Percentiles rank a stretch among this genome's conserved stretches.
Conservation (phyloP, 2,888 invertebrate species). For the Crocallis elinguaria region DNA sequence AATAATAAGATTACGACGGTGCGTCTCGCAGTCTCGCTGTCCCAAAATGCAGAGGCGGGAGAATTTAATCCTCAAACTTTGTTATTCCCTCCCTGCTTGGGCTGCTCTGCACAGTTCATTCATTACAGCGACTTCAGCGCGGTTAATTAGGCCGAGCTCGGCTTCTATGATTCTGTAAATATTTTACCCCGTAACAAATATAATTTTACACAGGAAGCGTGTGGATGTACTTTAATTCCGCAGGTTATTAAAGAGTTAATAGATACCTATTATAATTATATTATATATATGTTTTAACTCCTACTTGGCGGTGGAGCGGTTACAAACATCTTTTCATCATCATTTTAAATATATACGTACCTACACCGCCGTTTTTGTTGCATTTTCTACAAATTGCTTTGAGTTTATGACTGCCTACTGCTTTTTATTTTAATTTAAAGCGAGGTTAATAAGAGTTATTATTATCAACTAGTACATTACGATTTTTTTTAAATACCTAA, state of each 20-base stretch:
- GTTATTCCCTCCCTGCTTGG: background rate
- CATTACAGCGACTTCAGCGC: slow-evolving; percentile 9
- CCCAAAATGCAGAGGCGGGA: slow-evolving; percentile 2
- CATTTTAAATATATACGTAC: no score
- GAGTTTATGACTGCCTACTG: no score
- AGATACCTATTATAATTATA: background rate
- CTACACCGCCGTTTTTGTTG: no score
- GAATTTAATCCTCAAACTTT: slow-evolving; percentile 10
- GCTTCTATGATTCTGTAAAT: slow-evolving; percentile 19
- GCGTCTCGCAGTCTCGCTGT: background rate
- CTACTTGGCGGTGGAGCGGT: no score
- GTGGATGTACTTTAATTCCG: slow-evolving; percentile 10
- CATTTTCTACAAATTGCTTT: no score
- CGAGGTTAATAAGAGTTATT: no score
- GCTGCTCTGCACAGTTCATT: slow-evolving; percentile 4
- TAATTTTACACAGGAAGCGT: slow-evolving; percentile 17
- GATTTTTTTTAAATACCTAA: no score
- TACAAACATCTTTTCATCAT: no score
- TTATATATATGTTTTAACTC: no score
- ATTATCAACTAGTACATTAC: no score
- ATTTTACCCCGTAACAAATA: slow-evolving; percentile 19
- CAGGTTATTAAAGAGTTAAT: background rate
- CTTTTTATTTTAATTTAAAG: no score
- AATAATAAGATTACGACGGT: background rate
- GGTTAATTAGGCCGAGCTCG: slow-evolving; percentile 21